These are phyloP conservation scores for Sardinella longiceps DNA, from an alignment of 2,797 vertebrate genomes.

Conservation along the genomic window DNA sequence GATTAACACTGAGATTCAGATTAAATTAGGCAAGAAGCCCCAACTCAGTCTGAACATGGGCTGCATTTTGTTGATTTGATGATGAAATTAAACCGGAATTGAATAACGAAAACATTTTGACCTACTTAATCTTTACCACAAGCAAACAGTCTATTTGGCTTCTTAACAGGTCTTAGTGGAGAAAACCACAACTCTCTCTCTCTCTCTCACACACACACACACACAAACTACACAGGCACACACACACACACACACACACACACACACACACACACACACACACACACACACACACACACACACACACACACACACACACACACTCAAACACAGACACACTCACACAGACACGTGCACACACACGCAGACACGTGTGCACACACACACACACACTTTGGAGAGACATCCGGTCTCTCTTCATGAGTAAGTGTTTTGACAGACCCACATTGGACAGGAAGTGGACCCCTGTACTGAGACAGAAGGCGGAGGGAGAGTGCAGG, in stretches of 20 bases:
- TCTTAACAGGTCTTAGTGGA: background rate
- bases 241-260: background rate
- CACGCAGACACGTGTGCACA: no score
- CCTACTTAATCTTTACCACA: background rate
- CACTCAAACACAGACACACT: background rate
- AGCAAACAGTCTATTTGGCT: background rate
- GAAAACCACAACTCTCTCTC: background rate
- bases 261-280: background rate
- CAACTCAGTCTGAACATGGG: background rate
- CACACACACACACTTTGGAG: background rate
- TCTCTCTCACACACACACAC: no score
- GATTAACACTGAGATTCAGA: background rate
- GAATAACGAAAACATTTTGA: background rate
- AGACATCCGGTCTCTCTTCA: background rate
- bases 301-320: no score
- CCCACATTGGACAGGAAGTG: background rate
- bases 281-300: background rate
- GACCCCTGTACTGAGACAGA: background rate
- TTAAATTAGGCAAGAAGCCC: background rate
- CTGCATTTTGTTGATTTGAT: constrained; percentile 3
- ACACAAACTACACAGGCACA: background rate
- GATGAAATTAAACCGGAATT: background rate
- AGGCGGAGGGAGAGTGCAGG: background rate
- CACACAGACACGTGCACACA: no score
- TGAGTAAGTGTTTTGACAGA: background rate